phyloP scores from a whole-genome alignment of 2,888 invertebrate species.

The Oligia fasciuncula region DNA sequence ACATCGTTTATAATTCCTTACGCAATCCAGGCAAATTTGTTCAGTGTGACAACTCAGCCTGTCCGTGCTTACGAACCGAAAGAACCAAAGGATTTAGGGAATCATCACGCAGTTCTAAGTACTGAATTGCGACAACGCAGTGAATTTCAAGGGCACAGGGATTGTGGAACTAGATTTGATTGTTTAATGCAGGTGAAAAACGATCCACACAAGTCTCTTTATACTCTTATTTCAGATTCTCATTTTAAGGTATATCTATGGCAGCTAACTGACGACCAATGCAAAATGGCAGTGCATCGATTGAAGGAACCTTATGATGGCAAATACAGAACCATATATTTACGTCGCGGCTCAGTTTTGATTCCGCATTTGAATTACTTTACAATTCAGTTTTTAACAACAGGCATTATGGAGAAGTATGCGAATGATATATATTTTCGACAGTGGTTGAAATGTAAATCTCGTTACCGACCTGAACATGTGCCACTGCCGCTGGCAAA shows the following conservation, averaged over 20 bases:
- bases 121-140: neutral
- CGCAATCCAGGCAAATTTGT: constrained; percentile 68
- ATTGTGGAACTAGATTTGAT: constrained; percentile 62
- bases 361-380: constrained; percentile 47
- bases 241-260: constrained; percentile 58
- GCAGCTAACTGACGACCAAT: constrained; percentile 63
- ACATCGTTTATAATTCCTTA: constrained; percentile 69
- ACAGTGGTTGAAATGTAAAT: constrained; percentile 64
- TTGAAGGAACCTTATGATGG: constrained; percentile 58
- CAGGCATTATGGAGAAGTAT: constrained; percentile 55
- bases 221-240: constrained; percentile 61
- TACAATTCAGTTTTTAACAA: constrained; percentile 26
- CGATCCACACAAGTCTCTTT: constrained; percentile 48
- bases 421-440: constrained; percentile 39
- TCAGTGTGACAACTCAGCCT: constrained; percentile 67
- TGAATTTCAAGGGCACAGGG: neutral
- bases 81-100: constrained; percentile 49
- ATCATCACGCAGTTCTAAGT: constrained; percentile 46
- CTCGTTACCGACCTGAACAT: constrained; percentile 9
- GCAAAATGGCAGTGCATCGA: constrained; percentile 57
- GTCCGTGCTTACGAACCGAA: constrained; percentile 64
- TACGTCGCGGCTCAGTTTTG: constrained; percentile 73
- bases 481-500: constrained; percentile 53
- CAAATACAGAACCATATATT: constrained; percentile 62
- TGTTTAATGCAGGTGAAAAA: constrained; percentile 65